phyloP scores from a whole-genome alignment of 92 coral and sea anemone genomes.

The Heteractis magnifica region DNA sequence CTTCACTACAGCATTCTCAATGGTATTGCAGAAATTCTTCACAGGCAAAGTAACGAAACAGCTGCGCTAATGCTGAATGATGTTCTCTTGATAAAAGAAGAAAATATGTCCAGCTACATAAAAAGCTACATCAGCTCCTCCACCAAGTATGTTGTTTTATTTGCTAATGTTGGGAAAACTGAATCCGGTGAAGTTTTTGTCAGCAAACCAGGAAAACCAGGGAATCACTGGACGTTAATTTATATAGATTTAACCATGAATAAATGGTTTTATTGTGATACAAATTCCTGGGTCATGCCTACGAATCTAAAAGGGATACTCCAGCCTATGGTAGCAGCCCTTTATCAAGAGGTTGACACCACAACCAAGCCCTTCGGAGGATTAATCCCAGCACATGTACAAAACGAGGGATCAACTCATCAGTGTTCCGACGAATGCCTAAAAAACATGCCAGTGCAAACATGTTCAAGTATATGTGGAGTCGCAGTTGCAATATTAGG shows the following conservation, averaged over 20 bases:
- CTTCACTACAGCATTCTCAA: slow-evolving; percentile 26
- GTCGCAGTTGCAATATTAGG: slow-evolving; percentile 47
- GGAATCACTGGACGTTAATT: slow-evolving; percentile 56
- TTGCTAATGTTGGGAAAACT: slow-evolving; percentile 19
- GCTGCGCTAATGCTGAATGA: slow-evolving; percentile 41
- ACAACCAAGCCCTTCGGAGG: slow-evolving; percentile 31
- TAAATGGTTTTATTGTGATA: slow-evolving; percentile 53
- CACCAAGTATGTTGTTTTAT: slow-evolving; percentile 32
- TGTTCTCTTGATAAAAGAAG: slow-evolving; percentile 22
- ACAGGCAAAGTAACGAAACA: slow-evolving; percentile 12
- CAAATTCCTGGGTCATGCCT: slow-evolving; percentile 48
- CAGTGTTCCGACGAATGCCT: slow-evolving; percentile 35
- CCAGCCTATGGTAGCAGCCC: not conserved
- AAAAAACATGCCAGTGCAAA: slow-evolving; percentile 56
- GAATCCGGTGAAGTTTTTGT: slow-evolving; percentile 33
- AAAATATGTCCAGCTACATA: not conserved
- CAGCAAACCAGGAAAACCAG: slow-evolving; percentile 35
- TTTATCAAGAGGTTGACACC: not conserved
- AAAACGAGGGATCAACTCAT: not conserved
- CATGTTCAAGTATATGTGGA: slow-evolving; percentile 53
- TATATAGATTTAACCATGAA: slow-evolving; percentile 47
- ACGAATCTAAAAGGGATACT: slow-evolving; percentile 18
- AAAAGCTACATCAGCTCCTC: slow-evolving; percentile 7
- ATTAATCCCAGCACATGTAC: slow-evolving; percentile 22
- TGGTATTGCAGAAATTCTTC: slow-evolving; percentile 31